A percentile compares a stretch with the other conserved stretches of the same genome.
Evolutionary conservation across 2,113 vertebrate species (phyloP).

Genomic region (Coryphaenoides rupestris): DNA sequence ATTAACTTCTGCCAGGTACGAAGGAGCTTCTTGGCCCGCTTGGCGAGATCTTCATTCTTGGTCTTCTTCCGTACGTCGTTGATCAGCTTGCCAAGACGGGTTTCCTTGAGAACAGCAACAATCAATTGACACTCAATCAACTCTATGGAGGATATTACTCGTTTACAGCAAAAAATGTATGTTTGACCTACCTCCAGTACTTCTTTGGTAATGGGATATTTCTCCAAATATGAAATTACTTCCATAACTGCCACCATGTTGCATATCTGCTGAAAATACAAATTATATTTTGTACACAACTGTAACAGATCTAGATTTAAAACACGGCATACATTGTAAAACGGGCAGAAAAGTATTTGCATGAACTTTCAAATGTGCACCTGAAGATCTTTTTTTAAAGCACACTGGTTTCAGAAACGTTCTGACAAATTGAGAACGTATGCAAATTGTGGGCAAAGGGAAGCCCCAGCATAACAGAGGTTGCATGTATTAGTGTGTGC

Average conservation of each 20-base stretch:
- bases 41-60: constrained; percentile 89
- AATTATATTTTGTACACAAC: background rate
- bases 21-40: constrained; percentile 89
- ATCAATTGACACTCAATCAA: fast-evolving
- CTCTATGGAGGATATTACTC: background rate
- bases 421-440: constrained; percentile 43
- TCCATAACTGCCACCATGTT: constrained; percentile 95
- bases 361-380: constrained; percentile 68
- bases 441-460: constrained; percentile 47
- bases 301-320: background rate
- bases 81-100: constrained; percentile 90
- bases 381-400: constrained; percentile 35
- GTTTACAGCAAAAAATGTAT: background rate
- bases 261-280: constrained; percentile 81
- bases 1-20: constrained; percentile 92
- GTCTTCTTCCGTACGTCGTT: constrained; percentile 94
- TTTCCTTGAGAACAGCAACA: constrained; percentile 78
- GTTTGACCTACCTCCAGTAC: constrained; percentile 84
- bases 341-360: constrained; percentile 45
- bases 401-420: constrained; percentile 47
- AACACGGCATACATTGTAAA: background rate
- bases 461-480: background rate
- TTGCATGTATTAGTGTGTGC: background rate
- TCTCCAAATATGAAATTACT: constrained; percentile 96
- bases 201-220: constrained; percentile 97